Conservation (phyloP, 2,797 vertebrate species). For the Sebastes diaconus region DNA sequence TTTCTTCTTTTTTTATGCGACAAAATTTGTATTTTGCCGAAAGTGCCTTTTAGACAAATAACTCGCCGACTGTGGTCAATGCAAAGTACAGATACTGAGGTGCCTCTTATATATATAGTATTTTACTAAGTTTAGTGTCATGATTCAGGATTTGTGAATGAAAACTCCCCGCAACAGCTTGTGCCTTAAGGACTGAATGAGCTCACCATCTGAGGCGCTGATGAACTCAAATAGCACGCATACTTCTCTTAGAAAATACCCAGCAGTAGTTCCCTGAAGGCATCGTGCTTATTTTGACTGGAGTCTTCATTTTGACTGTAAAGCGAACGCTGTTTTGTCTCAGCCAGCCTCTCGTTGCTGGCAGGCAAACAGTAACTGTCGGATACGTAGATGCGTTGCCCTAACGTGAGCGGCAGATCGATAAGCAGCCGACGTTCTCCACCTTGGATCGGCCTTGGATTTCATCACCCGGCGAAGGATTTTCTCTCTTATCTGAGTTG, state of each 20-base stretch:
- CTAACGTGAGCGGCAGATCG: constrained; percentile 33
- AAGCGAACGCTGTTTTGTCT: constrained; percentile 80
- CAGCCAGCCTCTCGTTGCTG: constrained; percentile 32
- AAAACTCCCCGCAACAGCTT: constrained; percentile 36
- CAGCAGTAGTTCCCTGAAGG: constrained; percentile 20
- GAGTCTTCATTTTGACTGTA: constrained; percentile 75
- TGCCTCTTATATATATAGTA: constrained; percentile 58
- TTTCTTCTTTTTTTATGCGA: constrained; percentile 52
- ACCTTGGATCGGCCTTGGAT: constrained; percentile 55
- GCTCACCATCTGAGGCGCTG: constrained; percentile 31
- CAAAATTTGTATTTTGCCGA: constrained; percentile 66
- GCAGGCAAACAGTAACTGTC: constrained; percentile 61
- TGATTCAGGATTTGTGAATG: constrained; percentile 56
- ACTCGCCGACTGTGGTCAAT: constrained; percentile 46
- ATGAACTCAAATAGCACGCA: constrained; percentile 46
- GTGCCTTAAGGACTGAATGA: constrained; percentile 71
- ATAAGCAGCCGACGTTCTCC: constrained; percentile 36
- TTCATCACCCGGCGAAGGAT: constrained; percentile 38
- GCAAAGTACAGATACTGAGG: constrained; percentile 46
- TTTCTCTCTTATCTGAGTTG: constrained; percentile 55
- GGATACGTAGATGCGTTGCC: constrained; percentile 57
- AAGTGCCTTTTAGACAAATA: constrained; percentile 78
- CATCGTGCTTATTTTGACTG: constrained; percentile 76
- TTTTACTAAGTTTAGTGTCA: constrained; percentile 25
- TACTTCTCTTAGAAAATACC: constrained; percentile 13